Evolutionary conservation across 2,888 invertebrate species (phyloP).

Genomic region (Loripinus fragilis): DNA sequence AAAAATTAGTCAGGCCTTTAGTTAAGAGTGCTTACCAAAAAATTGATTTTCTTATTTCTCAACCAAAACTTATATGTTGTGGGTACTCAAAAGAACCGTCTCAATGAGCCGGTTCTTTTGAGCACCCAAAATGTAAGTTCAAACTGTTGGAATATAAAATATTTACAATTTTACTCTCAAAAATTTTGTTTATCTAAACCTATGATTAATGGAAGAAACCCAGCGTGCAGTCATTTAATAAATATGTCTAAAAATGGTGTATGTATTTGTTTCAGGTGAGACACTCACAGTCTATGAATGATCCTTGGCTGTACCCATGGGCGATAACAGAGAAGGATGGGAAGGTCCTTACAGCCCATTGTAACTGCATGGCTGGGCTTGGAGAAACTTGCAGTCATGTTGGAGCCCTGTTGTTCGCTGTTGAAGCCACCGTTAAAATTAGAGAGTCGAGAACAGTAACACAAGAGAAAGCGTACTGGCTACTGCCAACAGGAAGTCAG

Average conservation of each 20-base stretch:
- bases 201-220: no score
- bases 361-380: slow-evolving; percentile 64
- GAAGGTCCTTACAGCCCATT: slow-evolving; percentile 50
- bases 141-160: no score
- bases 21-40: no score
- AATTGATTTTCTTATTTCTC: no score
- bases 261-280: slow-evolving; percentile 45
- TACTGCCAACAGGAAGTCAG: slow-evolving; percentile 31
- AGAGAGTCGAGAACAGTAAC: slow-evolving; percentile 53
- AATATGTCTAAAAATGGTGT: not conserved
- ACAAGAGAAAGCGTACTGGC: slow-evolving; percentile 54
- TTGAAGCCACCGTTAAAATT: slow-evolving; percentile 49
- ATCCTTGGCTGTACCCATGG: slow-evolving; percentile 50
- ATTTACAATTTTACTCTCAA: no score
- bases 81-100: no score
- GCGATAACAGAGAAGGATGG: slow-evolving; percentile 34
- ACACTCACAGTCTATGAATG: slow-evolving; percentile 45
- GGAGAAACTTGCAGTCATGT: slow-evolving; percentile 64
- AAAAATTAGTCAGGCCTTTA: no score
- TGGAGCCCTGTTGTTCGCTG: slow-evolving; percentile 53
- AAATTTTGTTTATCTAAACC: no score
- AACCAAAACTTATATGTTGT: no score
- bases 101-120: no score
- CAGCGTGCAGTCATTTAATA: not conserved
- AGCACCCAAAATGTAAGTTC: no score